Base-by-base conservation (phyloP, 1,140 invertebrate species). In the Lineus longissimus region DNA sequence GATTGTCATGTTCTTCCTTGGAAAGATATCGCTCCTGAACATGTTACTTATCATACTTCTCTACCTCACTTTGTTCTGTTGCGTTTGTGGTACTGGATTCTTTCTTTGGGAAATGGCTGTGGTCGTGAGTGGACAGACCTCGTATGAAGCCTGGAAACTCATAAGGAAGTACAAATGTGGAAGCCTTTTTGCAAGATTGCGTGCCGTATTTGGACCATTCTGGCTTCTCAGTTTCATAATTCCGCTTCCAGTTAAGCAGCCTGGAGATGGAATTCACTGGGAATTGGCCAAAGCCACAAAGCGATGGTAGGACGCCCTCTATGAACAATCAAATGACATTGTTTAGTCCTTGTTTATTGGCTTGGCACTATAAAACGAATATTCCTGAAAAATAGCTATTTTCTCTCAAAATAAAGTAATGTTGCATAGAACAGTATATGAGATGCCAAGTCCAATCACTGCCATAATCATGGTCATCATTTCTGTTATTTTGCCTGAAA, bases 121-220 rank as follows among this genome's bases (percentile, higher is more conserved):
- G 0, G 62, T 72, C 4, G n/a, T 60, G n/a, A 43, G 55, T 22
- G 74, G 73, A 22, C 31, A 69, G 66, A 77, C 74, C 27, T 67
- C 66, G 15, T 70, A 68, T 58, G 75, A 77, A 66, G 64, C 58
- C 1, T 63, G 61, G 55, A 69, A 69, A 59, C 56, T 40, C n/a
- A 65, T 70, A 22, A 55, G 36, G 15, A 27, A 56, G 4, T 76
- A 73, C 55, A 31, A 60, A 11, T 29, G 13, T 13, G 64, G 66
- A 25, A 29, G 19, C 25, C 4, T 63, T 0, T 55, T 62, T 9
- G 61, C 67, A 2, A 73, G 72, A 45, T 33, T 75, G 27, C 56
- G 66, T 19, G 62, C 68, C 36, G 68, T 68, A 11, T 73, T 76
- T 66, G 75, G 75, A 29, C 62, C 68, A 25, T 61, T 70, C 29